Percentiles rank a stretch among this genome's conserved stretches.
phyloP scores from a whole-genome alignment of 92 coral and sea anemone species.

The Heliopora coerulea region DNA sequence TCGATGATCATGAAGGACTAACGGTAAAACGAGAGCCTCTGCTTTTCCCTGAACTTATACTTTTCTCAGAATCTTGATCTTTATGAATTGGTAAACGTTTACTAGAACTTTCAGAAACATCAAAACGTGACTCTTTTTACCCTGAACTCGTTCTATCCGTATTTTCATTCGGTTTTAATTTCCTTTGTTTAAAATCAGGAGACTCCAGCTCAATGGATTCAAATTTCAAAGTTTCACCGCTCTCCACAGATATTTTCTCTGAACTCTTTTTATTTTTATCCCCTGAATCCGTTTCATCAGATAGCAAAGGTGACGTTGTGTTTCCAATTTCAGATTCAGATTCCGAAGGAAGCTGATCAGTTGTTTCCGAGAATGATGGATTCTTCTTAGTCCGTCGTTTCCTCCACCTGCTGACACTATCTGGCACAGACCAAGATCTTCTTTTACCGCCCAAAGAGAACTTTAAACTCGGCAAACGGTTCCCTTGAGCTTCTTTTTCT shows the following conservation, averaged over 20 bases:
- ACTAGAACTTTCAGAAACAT: neutral
- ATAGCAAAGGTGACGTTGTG: conserved; percentile 17
- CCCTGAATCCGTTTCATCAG: neutral
- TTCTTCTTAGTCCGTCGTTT: conserved; percentile 17
- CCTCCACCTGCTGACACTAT: conserved; percentile 5
- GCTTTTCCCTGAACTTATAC: neutral
- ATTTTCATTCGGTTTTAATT: neutral
- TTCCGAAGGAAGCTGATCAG: neutral
- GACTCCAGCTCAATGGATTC: neutral
- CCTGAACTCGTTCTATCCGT: neutral
- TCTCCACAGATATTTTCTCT: neutral
- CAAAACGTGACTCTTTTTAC: neutral
- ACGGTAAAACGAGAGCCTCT: conserved; percentile 18
- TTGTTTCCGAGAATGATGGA: neutral
- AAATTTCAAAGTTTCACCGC: neutral
- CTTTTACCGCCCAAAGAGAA: neutral
- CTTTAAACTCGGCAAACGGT: neutral
- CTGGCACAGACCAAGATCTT: conserved; percentile 7
- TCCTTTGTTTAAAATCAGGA: conserved; percentile 1
- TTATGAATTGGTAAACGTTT: too few species aligned
- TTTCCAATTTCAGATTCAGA: neutral
- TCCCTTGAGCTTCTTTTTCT: neutral
- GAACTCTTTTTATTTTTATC: neutral
- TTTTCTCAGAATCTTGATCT: conserved; percentile 3
- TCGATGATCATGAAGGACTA: neutral